Conservation (phyloP, 2,797 vertebrate genomes). For the Neoniphon sammara region DNA sequence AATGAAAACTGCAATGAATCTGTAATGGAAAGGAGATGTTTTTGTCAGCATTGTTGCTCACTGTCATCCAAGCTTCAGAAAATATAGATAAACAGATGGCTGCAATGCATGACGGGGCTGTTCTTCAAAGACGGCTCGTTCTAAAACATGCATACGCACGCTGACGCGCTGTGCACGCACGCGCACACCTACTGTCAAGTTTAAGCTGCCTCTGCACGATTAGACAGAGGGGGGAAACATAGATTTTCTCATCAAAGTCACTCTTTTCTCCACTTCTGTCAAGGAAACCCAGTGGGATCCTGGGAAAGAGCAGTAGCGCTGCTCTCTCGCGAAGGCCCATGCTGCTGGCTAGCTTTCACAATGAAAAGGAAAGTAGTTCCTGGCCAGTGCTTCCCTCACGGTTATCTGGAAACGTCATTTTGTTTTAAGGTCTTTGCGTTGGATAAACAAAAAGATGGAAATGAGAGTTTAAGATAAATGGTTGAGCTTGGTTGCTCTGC, state of each 20-base stretch:
- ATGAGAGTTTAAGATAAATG: slow-evolving; percentile 67
- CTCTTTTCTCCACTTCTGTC: slow-evolving; percentile 62
- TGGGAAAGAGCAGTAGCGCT: slow-evolving; percentile 48
- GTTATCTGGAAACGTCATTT: slow-evolving; percentile 69
- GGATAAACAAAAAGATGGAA: slow-evolving; percentile 70
- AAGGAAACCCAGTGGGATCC: slow-evolving; percentile 71
- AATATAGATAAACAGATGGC: slow-evolving; percentile 51
- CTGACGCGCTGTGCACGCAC: not conserved
- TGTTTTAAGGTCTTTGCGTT: slow-evolving; percentile 69
- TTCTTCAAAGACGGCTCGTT: slow-evolving; percentile 48
- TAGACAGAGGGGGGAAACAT: slow-evolving; percentile 27
- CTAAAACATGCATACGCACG: slow-evolving; percentile 22
- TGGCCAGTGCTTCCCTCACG: slow-evolving; percentile 32
- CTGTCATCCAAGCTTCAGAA: slow-evolving; percentile 24
- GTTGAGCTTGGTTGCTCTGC: slow-evolving; percentile 33
- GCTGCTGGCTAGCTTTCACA: slow-evolving; percentile 46
- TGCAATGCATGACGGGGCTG: slow-evolving; percentile 45
- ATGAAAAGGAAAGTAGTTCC: slow-evolving; percentile 50
- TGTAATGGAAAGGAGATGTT: slow-evolving; percentile 1
- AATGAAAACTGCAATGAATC: not conserved
- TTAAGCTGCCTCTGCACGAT: slow-evolving; percentile 37
- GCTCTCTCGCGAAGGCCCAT: slow-evolving; percentile 49
- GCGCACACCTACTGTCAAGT: slow-evolving; percentile 21
- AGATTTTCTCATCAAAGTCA: slow-evolving; percentile 74
- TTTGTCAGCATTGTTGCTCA: slow-evolving; percentile 26